Base-by-base conservation (phyloP, 2,888 invertebrate species). In the Carcina quercana region DNA sequence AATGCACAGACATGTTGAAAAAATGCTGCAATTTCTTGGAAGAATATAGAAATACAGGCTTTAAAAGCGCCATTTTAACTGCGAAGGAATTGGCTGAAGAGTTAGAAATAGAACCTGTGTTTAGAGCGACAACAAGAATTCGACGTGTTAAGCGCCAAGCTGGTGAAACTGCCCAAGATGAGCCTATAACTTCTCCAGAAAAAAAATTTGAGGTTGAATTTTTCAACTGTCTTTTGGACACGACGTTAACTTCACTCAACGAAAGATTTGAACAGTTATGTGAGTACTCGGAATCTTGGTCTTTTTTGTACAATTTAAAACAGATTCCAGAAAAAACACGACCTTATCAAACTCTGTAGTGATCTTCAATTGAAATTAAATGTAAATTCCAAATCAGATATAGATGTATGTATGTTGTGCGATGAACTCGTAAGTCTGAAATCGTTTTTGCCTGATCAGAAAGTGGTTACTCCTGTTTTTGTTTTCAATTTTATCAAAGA, bases 1-100 rank as follows among this genome's bases (percentile, higher is more conserved):
- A 32, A 37, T 38, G 34, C 28, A 38, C 35, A 37, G 37, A 42
- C 27, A 35, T 40, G 34, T 32, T 40, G 35, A 34, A 34, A 34
- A 36, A 34, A 35, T 37, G 40, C 66, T 68, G 67, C 62, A 62
- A 36, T 35, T 38, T 35, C 34, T 33, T 41, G 32, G 27, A 41
- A 32, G 34, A 36, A 24, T 38, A 36, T 30, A 34, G 38, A 41
- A 38, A 29, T 20, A 29, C 29, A 21, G 29, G 29, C 29, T 29
- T 29, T 21, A 20, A 31, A 31, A 28, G 28, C 29, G 29, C 21
- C n/a, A 29, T 29, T 29, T 29, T 21, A 29, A 21, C 29, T 13
- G 29, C 50, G 25, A 53, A 43, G 34, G 45, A 48, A 30, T 47
- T 57, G 38, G 50, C 54, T 15, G 42, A 49, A 46, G 47, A 50